Percentiles rank a stretch among this genome's conserved stretches.
Conservation (phyloP, 1,140 invertebrate genomes). For the Patella vulgata region DNA sequence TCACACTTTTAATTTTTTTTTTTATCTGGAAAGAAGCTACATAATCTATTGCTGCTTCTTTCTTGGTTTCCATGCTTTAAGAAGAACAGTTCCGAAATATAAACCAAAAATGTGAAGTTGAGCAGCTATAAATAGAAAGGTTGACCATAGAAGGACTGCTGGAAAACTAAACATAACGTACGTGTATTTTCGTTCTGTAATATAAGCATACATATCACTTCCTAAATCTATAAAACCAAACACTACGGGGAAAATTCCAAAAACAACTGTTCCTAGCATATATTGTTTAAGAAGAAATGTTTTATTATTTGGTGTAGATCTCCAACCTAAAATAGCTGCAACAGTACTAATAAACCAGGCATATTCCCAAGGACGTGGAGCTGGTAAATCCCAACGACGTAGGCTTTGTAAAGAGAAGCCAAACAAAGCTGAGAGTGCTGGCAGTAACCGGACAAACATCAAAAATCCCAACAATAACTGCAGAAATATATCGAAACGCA, state of each 20-base stretch:
- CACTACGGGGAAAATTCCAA: slow-evolving; percentile 84
- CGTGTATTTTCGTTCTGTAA: slow-evolving; percentile 75
- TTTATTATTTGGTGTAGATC: slow-evolving; percentile 86
- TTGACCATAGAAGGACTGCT: slow-evolving; percentile 93
- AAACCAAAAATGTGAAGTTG: slow-evolving; percentile 93
- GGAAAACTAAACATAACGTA: slow-evolving; percentile 75
- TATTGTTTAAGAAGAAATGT: slow-evolving; percentile 82
- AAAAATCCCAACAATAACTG: slow-evolving; percentile 41
- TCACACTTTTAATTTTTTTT: too few species aligned
- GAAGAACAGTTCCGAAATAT: slow-evolving; percentile 87
- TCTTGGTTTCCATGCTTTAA: slow-evolving; percentile 81
- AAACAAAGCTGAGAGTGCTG: slow-evolving; percentile 39
- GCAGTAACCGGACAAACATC: slow-evolving; percentile 46
- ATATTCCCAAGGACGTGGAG: slow-evolving; percentile 82
- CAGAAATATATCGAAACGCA: slow-evolving; percentile 37
- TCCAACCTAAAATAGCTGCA: slow-evolving; percentile 86
- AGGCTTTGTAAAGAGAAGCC: slow-evolving; percentile 41
- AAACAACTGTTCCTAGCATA: slow-evolving; percentile 80
- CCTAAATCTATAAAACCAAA: slow-evolving; percentile 86
- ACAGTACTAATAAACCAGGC: slow-evolving; percentile 89
- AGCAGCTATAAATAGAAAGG: slow-evolving; percentile 85
- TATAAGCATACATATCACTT: slow-evolving; percentile 83
- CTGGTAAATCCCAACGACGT: slow-evolving; percentile 46
- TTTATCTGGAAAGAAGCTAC: too few species aligned
- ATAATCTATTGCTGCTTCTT: slow-evolving; percentile 32